Percentiles rank a stretch among this genome's conserved stretches.
phyloP scores from a whole-genome alignment of 2,113 vertebrate genomes.

The Hippocampus guttulatus region DNA sequence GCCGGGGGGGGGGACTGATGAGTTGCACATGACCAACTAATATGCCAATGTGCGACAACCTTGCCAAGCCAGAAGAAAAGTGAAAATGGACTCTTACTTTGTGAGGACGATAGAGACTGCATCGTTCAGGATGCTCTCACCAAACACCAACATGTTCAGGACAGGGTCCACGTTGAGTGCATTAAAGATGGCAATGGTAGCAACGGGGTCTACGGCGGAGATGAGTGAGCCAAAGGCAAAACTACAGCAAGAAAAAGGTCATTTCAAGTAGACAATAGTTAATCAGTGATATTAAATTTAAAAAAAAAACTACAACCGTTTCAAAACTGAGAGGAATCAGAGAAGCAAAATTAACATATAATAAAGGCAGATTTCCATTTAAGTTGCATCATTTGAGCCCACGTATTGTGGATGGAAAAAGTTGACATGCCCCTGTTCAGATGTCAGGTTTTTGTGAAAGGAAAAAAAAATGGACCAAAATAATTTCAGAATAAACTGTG shows the following conservation, averaged over 20 bases:
- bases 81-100: conserved; percentile 76
- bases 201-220: conserved; percentile 95
- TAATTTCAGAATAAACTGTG: too few species aligned
- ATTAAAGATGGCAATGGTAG: conserved; percentile 98
- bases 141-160: conserved; percentile 98
- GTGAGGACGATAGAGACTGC: conserved; percentile 97
- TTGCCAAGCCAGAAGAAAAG: background rate
- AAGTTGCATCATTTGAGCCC: too few species aligned
- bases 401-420: too few species aligned
- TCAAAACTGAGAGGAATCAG: background rate
- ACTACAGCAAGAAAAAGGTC: conserved; percentile 63
- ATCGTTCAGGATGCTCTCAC: conserved; percentile 97
- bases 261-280: background rate
- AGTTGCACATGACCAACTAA: conserved; percentile 2
- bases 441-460: too few species aligned
- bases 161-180: conserved; percentile 97
- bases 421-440: too few species aligned
- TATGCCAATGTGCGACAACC: background rate
- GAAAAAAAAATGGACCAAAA: too few species aligned
- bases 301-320: background rate
- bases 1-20: background rate
- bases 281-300: background rate
- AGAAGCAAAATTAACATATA: background rate
- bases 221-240: conserved; percentile 98
- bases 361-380: background rate